phyloP scores from a whole-genome alignment of 2,113 vertebrate genomes.

The human (Homo sapiens) region DNA sequence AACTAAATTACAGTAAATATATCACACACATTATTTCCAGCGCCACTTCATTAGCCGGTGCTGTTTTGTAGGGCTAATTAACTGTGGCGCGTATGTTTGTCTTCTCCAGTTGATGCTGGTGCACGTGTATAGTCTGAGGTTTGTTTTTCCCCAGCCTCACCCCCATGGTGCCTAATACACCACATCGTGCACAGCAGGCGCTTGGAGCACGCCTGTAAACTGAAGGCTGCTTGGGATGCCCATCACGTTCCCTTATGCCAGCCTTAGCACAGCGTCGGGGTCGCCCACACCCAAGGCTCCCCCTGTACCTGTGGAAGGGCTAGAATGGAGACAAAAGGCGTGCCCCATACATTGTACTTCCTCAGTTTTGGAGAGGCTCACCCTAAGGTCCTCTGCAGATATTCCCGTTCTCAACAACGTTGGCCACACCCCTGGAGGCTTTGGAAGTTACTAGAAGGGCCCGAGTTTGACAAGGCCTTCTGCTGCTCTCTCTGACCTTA shows the following conservation, averaged over 20 bases:
- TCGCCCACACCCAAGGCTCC: neutral
- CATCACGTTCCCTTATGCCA: neutral
- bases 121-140: too few species aligned
- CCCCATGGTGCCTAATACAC: neutral
- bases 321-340: neutral
- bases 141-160: neutral
- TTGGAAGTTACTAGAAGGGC: neutral
- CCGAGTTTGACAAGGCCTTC: neutral
- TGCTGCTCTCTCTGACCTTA: neutral
- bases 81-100: accelerated
- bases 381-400: neutral
- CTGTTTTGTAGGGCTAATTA: too few species aligned
- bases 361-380: neutral
- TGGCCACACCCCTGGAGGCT: neutral
- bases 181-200: neutral
- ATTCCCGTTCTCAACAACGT: neutral
- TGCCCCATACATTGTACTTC: too few species aligned
- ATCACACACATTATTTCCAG: too few species aligned
- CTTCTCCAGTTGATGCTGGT: too few species aligned
- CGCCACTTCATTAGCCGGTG: neutral
- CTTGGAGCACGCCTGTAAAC: neutral
- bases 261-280: accelerated
- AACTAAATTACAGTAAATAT: neutral
- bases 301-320: neutral
- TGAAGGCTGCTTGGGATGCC: neutral